phyloP scores from a whole-genome alignment of 2,888 invertebrate species.

The Mystacides longicornis region DNA sequence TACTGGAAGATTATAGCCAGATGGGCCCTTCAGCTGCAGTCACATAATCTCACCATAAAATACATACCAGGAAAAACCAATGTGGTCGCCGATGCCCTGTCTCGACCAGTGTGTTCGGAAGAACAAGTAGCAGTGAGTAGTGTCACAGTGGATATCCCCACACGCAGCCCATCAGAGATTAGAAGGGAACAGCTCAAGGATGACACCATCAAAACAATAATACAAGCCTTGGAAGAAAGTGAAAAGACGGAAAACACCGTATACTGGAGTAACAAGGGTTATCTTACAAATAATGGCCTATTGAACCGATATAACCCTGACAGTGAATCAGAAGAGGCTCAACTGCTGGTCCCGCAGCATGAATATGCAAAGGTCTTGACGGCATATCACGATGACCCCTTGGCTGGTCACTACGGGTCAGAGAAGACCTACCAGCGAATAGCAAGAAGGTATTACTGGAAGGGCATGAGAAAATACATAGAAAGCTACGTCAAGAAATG shows the following conservation, averaged over 20 bases:
- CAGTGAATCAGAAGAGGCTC: slow-evolving; percentile 21
- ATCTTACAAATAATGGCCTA: slow-evolving; percentile 15
- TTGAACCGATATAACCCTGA: slow-evolving; percentile 19
- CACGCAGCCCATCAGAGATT: neutral
- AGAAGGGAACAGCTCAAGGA: neutral
- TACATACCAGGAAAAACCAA: slow-evolving; percentile 1
- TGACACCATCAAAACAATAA: neutral
- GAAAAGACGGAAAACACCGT: neutral
- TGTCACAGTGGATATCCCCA: neutral
- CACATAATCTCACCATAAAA: neutral
- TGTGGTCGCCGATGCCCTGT: neutral
- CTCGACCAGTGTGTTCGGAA: neutral
- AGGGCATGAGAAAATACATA: slow-evolving; percentile 28
- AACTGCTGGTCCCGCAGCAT: slow-evolving; percentile 24
- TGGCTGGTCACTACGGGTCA: slow-evolving; percentile 29
- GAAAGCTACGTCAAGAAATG: slow-evolving; percentile 28
- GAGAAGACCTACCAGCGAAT: slow-evolving; percentile 26
- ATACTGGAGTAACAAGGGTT: slow-evolving; percentile 14
- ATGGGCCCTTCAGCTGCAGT: slow-evolving; percentile 3
- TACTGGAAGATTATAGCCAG: slow-evolving; percentile 4
- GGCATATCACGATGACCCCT: slow-evolving; percentile 26
- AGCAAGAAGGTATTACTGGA: slow-evolving; percentile 27
- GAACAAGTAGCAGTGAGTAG: neutral
- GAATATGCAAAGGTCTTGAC: slow-evolving; percentile 21
- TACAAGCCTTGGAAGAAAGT: neutral